Base-by-base conservation (phyloP, 2,113 vertebrate genomes). In the Sula dactylatra region DNA sequence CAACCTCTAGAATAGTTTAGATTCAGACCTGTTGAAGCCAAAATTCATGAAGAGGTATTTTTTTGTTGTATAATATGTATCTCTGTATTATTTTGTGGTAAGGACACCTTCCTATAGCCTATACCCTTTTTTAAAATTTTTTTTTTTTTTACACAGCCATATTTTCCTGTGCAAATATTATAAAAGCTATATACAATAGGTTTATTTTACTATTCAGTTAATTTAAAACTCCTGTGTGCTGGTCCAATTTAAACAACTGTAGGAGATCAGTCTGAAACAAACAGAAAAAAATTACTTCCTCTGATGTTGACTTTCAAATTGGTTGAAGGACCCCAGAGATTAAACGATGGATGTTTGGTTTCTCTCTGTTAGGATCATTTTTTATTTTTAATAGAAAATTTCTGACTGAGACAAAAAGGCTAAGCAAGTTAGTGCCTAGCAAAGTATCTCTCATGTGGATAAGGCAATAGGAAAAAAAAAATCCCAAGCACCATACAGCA, bases 311-410 rank as follows among this genome's bases (percentile, higher is more conserved):
- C 92, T 98, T 98, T 98, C 95, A 98, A 97, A 98, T 97, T 97
- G 96, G 88, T 89, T 90, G 92, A 97, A 95, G 59, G 71, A 76
- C 95, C 91, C 97, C 84, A 92, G 96, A 98, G 97, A 97, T 94
- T 97, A 95, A 94, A 97, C 13, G 16, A 92, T 93, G 65, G 88
- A 95, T 95, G 85, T 82, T 95, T 92, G 86, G 74, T 94, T 81
- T 96, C 83, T 97, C 94, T 93, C 94, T 95, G 73, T 93, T 94
- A 97, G 91, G 67, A 94, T 93, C 31, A 65, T 97, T 96, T 97
- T 96, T 97, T 96, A 95, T 97, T 97, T 98, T 97, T 98, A 98
- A 97, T 97, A 97, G 97, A 98, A 98, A 97, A 95, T 88, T 97
- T 98, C 96, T 97, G 95, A 97, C 95, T 89, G 94, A 97, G 95